These are phyloP conservation scores for Melitaea athalia DNA, from an alignment of 2,888 invertebrate species.

Conservation along the genomic window DNA sequence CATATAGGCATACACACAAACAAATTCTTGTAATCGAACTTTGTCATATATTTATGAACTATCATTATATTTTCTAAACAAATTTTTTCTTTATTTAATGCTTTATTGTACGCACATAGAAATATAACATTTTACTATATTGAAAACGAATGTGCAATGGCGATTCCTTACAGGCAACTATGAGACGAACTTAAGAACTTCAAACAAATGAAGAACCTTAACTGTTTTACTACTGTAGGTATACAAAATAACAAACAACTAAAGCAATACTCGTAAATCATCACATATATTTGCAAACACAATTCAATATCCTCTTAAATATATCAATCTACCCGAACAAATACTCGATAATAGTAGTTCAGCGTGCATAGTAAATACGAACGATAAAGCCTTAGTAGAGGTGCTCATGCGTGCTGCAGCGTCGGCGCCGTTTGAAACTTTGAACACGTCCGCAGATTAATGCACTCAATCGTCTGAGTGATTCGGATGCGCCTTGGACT, in stretches of 20 bases:
- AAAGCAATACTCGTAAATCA: not conserved
- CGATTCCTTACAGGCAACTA: too few species aligned
- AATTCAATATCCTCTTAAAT: slow-evolving; percentile 18
- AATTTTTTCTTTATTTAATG: too few species aligned
- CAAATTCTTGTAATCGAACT: not conserved
- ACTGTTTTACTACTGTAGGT: too few species aligned
- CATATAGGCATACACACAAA: not conserved
- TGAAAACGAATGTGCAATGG: too few species aligned
- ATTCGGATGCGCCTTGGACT: slow-evolving; percentile 52
- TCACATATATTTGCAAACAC: not conserved
- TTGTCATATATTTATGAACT: too few species aligned
- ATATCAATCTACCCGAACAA: slow-evolving; percentile 18
- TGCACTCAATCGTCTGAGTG: slow-evolving; percentile 65
- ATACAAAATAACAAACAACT: not conserved
- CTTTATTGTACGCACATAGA: too few species aligned
- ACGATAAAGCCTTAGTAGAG: slow-evolving; percentile 41
- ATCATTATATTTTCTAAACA: too few species aligned
- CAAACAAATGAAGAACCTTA: too few species aligned
- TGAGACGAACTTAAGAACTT: too few species aligned
- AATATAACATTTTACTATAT: too few species aligned
- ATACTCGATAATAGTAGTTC: slow-evolving; percentile 15
- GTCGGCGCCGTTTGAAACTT: slow-evolving; percentile 56
- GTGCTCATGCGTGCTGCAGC: slow-evolving; percentile 50
- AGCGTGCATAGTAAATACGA: slow-evolving; percentile 43
- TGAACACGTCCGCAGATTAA: slow-evolving; percentile 61